Evolutionary conservation across 2,113 vertebrate species (phyloP).

Genomic region (Rhegmatorhina hoffmannsi): DNA sequence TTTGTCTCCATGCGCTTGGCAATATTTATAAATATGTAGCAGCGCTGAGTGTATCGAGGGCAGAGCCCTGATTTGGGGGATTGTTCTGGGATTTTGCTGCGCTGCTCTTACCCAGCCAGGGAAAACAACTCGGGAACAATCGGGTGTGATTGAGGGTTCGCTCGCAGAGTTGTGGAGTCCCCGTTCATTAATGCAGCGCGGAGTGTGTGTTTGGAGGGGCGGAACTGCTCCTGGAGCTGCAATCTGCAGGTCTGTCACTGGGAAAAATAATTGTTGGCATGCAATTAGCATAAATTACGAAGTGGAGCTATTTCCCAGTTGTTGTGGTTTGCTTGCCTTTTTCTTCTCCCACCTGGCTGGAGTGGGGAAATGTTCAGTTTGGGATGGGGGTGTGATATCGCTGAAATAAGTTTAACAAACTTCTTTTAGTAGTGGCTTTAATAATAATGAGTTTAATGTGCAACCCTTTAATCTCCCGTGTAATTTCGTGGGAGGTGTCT

Average conservation of each 20-base stretch:
- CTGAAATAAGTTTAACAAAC: background rate
- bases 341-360: background rate
- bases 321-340: background rate
- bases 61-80: background rate
- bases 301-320: background rate
- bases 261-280: slow-evolving; percentile 46
- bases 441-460: background rate
- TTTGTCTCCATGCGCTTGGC: background rate
- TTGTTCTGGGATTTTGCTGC: background rate
- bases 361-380: background rate
- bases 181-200: background rate
- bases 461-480: background rate
- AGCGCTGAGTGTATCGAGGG: background rate
- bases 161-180: slow-evolving; percentile 32
- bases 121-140: slow-evolving; percentile 34
- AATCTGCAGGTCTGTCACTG: slow-evolving; percentile 40
- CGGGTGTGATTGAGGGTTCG: slow-evolving; percentile 36
- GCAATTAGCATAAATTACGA: background rate
- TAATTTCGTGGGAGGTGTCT: slow-evolving; percentile 9
- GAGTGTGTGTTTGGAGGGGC: background rate
- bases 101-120: slow-evolving; percentile 1
- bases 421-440: background rate
- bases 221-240: slow-evolving; percentile 14
- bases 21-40: background rate
- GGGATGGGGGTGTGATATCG: background rate